Conservation (phyloP, 2,113 vertebrate species). For the Corythaixoides concolor region DNA sequence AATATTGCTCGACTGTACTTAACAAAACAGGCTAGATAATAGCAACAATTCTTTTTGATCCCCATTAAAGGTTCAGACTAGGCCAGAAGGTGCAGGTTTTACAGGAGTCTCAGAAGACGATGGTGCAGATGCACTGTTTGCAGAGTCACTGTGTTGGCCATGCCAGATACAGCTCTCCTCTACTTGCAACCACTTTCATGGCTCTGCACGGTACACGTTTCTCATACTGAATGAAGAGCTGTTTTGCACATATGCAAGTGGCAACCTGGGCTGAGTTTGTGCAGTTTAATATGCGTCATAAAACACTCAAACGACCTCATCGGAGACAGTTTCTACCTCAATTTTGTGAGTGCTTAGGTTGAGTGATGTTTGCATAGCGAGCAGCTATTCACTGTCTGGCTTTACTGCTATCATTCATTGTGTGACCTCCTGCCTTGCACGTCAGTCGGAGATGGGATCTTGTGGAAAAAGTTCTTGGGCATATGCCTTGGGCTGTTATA, state of each 20-base stretch:
- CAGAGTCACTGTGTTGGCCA: not conserved
- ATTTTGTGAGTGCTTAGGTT: not conserved
- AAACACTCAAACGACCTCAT: not conserved
- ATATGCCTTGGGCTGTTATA: not conserved
- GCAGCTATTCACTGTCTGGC: not conserved
- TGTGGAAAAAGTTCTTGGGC: not conserved
- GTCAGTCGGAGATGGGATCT: not conserved
- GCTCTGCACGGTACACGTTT: accelerated
- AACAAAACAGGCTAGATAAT: not conserved
- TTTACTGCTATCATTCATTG: not conserved
- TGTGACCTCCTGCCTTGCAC: not conserved
- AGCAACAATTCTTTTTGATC: not conserved
- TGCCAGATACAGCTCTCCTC: not conserved
- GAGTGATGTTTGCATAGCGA: not conserved
- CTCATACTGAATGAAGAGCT: not conserved
- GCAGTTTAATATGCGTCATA: not conserved
- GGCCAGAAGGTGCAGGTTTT: not conserved
- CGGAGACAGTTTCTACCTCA: not conserved
- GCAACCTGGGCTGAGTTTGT: not conserved
- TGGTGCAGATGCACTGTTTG: not conserved
- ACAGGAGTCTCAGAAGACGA: not conserved
- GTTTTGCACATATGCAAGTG: not conserved
- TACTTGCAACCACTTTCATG: not conserved
- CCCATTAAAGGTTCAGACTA: not conserved
- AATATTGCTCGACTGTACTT: not conserved